phyloP scores from a whole-genome alignment of 1,140 invertebrate genomes.

The Metaphire vulgaris region DNA sequence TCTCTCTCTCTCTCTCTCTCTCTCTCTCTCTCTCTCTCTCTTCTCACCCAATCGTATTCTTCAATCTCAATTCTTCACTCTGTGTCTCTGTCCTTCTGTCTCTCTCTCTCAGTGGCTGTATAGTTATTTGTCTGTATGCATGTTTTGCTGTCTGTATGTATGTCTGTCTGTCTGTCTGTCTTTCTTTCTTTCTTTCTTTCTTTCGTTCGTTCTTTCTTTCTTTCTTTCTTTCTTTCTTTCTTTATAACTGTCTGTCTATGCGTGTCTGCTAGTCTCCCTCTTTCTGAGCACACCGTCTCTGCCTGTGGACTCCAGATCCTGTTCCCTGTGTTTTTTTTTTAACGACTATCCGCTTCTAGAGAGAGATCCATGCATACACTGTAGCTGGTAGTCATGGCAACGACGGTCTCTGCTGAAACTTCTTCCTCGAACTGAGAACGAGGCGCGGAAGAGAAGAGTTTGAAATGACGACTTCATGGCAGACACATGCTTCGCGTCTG shows the following conservation, averaged over 20 bases:
- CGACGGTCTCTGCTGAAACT: too few relatives aligned
- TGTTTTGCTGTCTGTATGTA: neutral
- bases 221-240: neutral
- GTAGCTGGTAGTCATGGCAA: too few relatives aligned
- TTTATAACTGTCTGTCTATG: neutral
- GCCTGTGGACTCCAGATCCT: too few relatives aligned
- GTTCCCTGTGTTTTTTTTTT: too few relatives aligned
- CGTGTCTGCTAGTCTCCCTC: neutral
- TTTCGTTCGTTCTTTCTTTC: neutral
- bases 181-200: neutral
- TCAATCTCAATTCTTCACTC: too few relatives aligned
- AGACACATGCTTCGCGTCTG: too few relatives aligned
- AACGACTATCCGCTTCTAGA: too few relatives aligned
- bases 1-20: neutral
- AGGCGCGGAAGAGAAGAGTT: too few relatives aligned
- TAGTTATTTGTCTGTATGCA: neutral
- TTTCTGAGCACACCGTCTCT: neutral
- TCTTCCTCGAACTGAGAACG: too few relatives aligned
- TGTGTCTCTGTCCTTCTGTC: neutral
- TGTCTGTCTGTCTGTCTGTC: neutral
- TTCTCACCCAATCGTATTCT: too few relatives aligned
- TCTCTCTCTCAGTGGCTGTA: neutral
- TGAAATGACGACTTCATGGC: too few relatives aligned
- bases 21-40: neutral
- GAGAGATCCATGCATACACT: too few relatives aligned